Conservation (phyloP, 2,888 invertebrate species). For the Drosophila greeni region DNA sequence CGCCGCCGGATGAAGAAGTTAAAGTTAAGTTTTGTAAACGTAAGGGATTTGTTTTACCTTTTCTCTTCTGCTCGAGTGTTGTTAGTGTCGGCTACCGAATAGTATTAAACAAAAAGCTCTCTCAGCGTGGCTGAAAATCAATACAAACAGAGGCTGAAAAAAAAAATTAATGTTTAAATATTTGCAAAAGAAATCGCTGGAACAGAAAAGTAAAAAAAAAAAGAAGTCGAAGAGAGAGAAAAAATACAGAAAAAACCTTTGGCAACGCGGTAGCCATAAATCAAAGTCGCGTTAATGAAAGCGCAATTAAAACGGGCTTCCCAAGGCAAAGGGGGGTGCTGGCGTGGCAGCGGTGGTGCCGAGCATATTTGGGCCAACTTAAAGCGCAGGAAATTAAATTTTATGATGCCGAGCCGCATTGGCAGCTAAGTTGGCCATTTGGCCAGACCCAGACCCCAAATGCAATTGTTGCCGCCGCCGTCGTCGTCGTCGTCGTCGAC, state of each 20-base stretch:
- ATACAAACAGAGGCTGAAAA: slow-evolving; percentile 57
- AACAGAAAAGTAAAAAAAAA: slow-evolving; percentile 13
- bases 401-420: slow-evolving; percentile 64
- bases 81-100: slow-evolving; percentile 66
- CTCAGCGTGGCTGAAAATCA: slow-evolving; percentile 58
- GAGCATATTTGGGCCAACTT: slow-evolving; percentile 70
- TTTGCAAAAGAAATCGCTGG: slow-evolving; percentile 75
- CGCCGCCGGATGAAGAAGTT: slow-evolving; percentile 23
- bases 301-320: slow-evolving; percentile 71
- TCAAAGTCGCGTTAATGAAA: slow-evolving; percentile 76
- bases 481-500: slow-evolving; percentile 23
- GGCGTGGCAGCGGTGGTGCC: slow-evolving; percentile 12
- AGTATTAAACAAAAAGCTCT: slow-evolving; percentile 69
- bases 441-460: slow-evolving; percentile 48
- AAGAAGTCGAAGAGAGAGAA: slow-evolving; percentile 9
- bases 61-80: slow-evolving; percentile 22
- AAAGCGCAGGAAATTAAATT: slow-evolving; percentile 73
- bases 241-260: slow-evolving; percentile 59
- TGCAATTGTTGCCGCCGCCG: slow-evolving; percentile 59
- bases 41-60: slow-evolving; percentile 34
- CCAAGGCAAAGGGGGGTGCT: slow-evolving; percentile 30
- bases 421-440: slow-evolving; percentile 67
- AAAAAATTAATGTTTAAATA: slow-evolving; percentile 68
- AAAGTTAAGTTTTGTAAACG: slow-evolving; percentile 57
- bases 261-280: slow-evolving; percentile 75